Evolutionary conservation across 2,888 invertebrate species (phyloP).

Genomic region (Stomorhina lunata): DNA sequence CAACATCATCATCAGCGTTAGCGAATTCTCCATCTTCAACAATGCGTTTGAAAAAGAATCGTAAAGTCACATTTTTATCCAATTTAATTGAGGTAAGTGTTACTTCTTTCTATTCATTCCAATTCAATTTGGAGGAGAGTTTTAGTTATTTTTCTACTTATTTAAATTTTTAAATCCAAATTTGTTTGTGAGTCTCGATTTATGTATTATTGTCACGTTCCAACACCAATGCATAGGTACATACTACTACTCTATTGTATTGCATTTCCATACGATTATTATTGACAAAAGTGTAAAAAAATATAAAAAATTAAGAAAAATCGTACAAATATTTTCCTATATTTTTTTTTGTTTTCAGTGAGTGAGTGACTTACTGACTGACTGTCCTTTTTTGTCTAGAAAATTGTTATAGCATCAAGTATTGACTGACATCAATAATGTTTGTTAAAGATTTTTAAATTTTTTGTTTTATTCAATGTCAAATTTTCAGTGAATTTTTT

Average conservation of each 20-base stretch:
- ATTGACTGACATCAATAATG: conserved; percentile 31
- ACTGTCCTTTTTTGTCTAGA: conserved; percentile 29
- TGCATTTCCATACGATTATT: conserved; percentile 58
- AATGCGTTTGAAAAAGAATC: conserved; percentile 80
- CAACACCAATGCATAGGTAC: no score
- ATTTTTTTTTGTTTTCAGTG: neutral
- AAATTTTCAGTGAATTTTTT: neutral
- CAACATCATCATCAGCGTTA: conserved; percentile 39
- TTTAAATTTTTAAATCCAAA: conserved; percentile 44
- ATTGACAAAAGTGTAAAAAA: conserved; percentile 57
- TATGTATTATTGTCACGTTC: conserved; percentile 57
- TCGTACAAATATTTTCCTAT: neutral
- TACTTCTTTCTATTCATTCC: neutral
- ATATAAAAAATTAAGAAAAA: conserved; percentile 37
- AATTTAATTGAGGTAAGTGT: conserved; percentile 78
- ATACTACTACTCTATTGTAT: conserved; percentile 22
- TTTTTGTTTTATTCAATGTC: neutral
- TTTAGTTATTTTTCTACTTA: conserved; percentile 1
- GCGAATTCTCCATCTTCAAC: conserved; percentile 56
- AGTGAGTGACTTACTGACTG: conserved; percentile 35
- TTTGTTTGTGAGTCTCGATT: conserved; percentile 32
- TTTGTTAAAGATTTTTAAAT: conserved; percentile 28
- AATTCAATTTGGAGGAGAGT: neutral
- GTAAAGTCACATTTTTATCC: conserved; percentile 79
- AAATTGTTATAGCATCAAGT: conserved; percentile 12